phyloP scores from a whole-genome alignment of 2,113 vertebrate genomes.

The Spea multiplicata region DNA sequence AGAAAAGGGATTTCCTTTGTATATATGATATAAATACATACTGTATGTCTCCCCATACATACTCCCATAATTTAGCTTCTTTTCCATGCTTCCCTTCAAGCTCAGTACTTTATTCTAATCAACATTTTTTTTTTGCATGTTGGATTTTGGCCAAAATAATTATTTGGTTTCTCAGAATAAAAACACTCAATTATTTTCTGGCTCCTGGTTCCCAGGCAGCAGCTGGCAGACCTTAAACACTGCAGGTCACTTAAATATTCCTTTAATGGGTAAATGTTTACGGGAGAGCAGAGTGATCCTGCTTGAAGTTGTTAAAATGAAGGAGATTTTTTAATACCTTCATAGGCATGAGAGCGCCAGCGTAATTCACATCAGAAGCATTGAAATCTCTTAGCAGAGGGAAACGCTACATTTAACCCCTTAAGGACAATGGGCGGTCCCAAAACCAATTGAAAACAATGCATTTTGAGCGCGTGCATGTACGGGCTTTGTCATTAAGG shows the following conservation, averaged over 20 bases:
- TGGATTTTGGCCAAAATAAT: conserved; percentile 38
- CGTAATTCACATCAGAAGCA: too few relatives aligned
- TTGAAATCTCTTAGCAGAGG: too few relatives aligned
- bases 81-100: not conserved
- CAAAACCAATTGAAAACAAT: too few relatives aligned
- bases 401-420: too few relatives aligned
- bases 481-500: too few relatives aligned
- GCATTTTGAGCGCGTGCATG: too few relatives aligned
- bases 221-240: conserved; percentile 11
- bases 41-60: not conserved
- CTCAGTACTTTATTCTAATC: conserved; percentile 7
- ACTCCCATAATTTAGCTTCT: conserved; percentile 1
- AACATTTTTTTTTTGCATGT: conserved; percentile 9
- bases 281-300: not conserved
- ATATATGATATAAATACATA: not conserved
- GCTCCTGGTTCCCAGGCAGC: conserved; percentile 19
- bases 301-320: not conserved
- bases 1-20: not conserved
- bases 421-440: too few relatives aligned
- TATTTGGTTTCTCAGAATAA: conserved; percentile 46
- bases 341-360: not conserved
- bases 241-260: conserved; percentile 22
- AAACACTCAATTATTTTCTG: conserved; percentile 27
- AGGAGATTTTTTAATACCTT: not conserved
- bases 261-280: conserved; percentile 22